A percentile compares a stretch with the other conserved stretches of the same genome.
These are phyloP conservation scores for Phenganax subtilis DNA, from an alignment of 92 coral and sea anemone genomes.

Conservation along the genomic window DNA sequence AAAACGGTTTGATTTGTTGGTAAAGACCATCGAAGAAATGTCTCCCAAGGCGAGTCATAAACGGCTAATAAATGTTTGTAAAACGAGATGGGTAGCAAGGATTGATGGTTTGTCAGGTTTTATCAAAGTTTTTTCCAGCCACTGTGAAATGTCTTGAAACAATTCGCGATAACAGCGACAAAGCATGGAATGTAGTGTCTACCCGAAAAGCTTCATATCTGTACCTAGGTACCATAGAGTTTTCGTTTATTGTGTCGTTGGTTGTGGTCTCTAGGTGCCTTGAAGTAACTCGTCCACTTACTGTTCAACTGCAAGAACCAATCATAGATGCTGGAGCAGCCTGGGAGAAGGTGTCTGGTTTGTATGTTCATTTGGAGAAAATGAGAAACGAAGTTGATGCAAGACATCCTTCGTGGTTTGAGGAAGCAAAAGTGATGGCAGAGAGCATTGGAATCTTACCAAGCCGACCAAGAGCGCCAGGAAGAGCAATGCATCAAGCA, in stretches of 20 bases:
- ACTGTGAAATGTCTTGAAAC: background rate
- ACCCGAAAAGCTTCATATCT: slow-evolving; percentile 14
- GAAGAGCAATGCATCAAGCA: background rate
- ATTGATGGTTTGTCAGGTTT: background rate
- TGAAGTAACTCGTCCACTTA: slow-evolving; percentile 30
- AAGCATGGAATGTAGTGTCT: background rate
- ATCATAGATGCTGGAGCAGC: slow-evolving; percentile 30
- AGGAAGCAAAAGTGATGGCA: slow-evolving; percentile 8
- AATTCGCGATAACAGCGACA: background rate
- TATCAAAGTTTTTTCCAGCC: background rate
- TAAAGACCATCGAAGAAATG: background rate
- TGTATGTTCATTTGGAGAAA: slow-evolving; percentile 7
- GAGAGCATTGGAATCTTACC: background rate
- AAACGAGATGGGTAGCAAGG: background rate
- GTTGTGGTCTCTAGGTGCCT: slow-evolving; percentile 25
- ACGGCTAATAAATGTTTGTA: background rate
- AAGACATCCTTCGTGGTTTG: slow-evolving; percentile 5
- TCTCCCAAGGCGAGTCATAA: background rate
- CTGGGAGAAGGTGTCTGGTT: slow-evolving; percentile 30
- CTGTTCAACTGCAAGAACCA: slow-evolving; percentile 34
- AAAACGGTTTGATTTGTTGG: background rate
- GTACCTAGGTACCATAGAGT: slow-evolving; percentile 13
- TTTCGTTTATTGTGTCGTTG: slow-evolving; percentile 31
- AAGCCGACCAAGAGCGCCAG: background rate
- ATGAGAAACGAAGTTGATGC: slow-evolving; percentile 16